Evolutionary conservation across 2,888 invertebrate species (phyloP), one percentile per base, ranked within the genome.

Genomic region (Agrotis ipsilon): DNA sequence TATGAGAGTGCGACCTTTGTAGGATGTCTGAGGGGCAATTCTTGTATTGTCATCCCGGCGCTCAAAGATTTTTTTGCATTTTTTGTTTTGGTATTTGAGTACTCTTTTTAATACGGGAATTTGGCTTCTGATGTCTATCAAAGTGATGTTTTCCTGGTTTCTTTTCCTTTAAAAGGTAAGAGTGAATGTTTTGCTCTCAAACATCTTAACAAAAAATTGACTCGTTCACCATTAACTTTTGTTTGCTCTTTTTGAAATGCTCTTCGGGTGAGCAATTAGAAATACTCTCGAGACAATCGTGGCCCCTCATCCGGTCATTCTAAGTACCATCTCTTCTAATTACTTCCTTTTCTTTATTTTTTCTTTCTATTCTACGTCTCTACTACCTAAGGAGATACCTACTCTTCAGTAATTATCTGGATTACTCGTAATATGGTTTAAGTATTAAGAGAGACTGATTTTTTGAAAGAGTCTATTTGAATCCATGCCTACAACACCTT

Each of bases 221-320:
- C 39, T 32, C 48, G 21, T 45, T n/a, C 45, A 49, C n/a, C 52
- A 32, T 77, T 49, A 46, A 21, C 18, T 24, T 62, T 74, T 74
- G 14, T 73, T 46, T 45, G 46, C 9, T 49, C 19, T 55, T 75
- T 65, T 68, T 63, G 21, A 48, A 59, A 69, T 60, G 43, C 32
- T 69, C 62, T 62, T 72, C 51, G 61, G 55, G 49, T 51, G 58
- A 69, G 62, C 69, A 69, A 79, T 79, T 78, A 78, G 65, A 51
- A 74, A 61, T 68, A 55, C 27, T 55, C 75, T 62, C 57, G 62
- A 62, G 57, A 62, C 58, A 78, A 45, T 65, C 51, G 59, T 49
- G 13, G 73, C n/a, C 61, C 46, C 49, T 66, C 68, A 74, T 74
- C 54, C 74, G 43, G 19, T 59, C 52, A 45, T 49, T 73, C 63